Evolutionary conservation across 2,113 vertebrate species (phyloP), one percentile per base, ranked within the genome.

Genomic region (Phalacrocorax carbo): DNA sequence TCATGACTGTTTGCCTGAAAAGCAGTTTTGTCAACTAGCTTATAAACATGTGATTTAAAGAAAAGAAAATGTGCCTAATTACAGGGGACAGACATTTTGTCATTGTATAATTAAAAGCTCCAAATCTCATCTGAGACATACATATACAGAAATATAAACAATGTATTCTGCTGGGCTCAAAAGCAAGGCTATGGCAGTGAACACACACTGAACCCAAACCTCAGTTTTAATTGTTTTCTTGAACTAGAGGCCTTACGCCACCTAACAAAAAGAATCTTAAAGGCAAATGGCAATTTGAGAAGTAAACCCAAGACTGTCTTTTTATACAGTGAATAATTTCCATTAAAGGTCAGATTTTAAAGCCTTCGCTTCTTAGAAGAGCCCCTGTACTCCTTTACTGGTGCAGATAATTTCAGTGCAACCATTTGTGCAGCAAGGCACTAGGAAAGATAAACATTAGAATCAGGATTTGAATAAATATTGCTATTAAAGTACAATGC

Each of bases 391-490:
- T 80, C 38, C 71, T 86, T 89, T 51, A 44, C 40, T 65, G 48
- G 29, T 32, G 49, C 71, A 60, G 62, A 72, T 30, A 69, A 82
- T 78, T 87, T 72, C 81, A 82, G 15, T 66, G 70, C 77, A 60
- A 62, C 61, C 22, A 48, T 61, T 78, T 71, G 60, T 2, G 34
- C 73, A 94, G 61, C 52, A 85, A 91, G 75, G 65, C 60, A 46
- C 65, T 66, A 65, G 44, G 36, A 75, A 89, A 94, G 70, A 91
- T 92, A 95, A 95, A 94, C 86, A 94, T 1, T 44, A 91, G 77
- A 90, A 89, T 72, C 36, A 42, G 14, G 66, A 94, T 84, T 94
- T 76, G 77, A 89, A 91, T 91, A 96, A 94, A 96, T 95, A 89
- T 93, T 96, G 77, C 81, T 92, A 14, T 87, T 94, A 85, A 94